These are phyloP conservation scores for Plumapathes pennacea DNA, from an alignment of 92 coral and sea anemone species.

Conservation along the genomic window DNA sequence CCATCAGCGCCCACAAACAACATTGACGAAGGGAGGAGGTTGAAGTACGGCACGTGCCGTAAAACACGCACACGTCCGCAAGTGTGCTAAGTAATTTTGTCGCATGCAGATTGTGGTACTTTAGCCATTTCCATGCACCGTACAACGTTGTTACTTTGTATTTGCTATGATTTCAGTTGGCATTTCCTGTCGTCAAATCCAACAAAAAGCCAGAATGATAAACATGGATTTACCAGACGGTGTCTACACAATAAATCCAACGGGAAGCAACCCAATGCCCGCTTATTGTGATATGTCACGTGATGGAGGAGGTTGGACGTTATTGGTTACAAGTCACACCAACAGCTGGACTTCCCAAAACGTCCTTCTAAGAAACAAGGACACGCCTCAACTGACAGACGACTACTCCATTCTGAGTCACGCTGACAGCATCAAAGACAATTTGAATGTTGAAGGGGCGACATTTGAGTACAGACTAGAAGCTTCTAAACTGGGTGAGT, in stretches of 20 bases:
- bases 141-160: neutral
- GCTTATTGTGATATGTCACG: conserved; percentile 85
- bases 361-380: conserved; percentile 40
- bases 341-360: conserved; percentile 60
- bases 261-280: conserved; percentile 47
- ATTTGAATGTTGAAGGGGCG: conserved; percentile 40
- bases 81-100: no score
- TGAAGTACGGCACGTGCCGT: no score
- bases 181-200: conserved; percentile 60
- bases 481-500: conserved; percentile 71
- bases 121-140: no score
- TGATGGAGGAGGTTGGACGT: conserved; percentile 89
- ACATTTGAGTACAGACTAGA: conserved; percentile 75
- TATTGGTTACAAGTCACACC: conserved; percentile 77
- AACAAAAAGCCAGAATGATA: conserved; percentile 11
- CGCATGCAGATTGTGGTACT: no score
- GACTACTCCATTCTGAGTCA: conserved; percentile 64
- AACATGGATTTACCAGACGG: conserved; percentile 55
- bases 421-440: conserved; percentile 68
- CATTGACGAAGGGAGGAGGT: no score
- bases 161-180: conserved; percentile 24
- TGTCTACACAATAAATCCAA: conserved; percentile 66
- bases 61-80: no score
- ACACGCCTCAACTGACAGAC: conserved; percentile 32
- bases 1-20: no score